phyloP scores from a whole-genome alignment of 2,113 vertebrate species.

The Trogon melanurus region DNA sequence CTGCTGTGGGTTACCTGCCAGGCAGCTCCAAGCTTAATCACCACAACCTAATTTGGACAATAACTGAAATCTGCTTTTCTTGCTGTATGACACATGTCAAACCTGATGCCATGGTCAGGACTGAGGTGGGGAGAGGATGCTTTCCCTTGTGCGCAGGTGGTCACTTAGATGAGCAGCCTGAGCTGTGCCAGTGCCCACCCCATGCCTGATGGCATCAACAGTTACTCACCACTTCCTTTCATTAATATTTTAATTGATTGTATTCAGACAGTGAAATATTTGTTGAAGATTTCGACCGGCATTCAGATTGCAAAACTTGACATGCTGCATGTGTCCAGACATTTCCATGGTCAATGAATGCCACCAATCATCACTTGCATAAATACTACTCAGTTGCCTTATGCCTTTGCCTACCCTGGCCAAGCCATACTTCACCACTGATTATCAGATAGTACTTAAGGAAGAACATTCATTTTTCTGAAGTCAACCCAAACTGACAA shows the following conservation, averaged over 20 bases:
- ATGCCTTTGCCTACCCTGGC: neutral
- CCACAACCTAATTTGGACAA: fast-evolving
- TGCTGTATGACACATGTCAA: neutral
- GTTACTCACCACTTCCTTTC: neutral
- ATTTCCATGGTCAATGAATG: neutral
- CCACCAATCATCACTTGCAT: neutral
- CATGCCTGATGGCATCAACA: neutral
- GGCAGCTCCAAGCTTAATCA: neutral
- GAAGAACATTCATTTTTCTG: neutral
- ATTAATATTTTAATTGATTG: neutral
- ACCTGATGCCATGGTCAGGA: neutral
- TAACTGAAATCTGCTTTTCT: neutral
- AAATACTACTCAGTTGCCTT: neutral
- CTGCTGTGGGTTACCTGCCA: neutral
- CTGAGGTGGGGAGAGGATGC: neutral
- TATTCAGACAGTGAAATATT: neutral
- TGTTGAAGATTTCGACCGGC: neutral
- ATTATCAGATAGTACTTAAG: neutral
- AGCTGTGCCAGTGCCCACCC: neutral
- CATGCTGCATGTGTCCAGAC: neutral
- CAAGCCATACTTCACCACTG: neutral
- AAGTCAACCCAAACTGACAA: neutral
- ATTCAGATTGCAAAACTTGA: neutral
- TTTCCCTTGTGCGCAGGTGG: neutral
- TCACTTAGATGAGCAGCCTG: neutral